Evolutionary conservation across 2,888 invertebrate genomes (phyloP).

Genomic region (Nymphalis urticae): DNA sequence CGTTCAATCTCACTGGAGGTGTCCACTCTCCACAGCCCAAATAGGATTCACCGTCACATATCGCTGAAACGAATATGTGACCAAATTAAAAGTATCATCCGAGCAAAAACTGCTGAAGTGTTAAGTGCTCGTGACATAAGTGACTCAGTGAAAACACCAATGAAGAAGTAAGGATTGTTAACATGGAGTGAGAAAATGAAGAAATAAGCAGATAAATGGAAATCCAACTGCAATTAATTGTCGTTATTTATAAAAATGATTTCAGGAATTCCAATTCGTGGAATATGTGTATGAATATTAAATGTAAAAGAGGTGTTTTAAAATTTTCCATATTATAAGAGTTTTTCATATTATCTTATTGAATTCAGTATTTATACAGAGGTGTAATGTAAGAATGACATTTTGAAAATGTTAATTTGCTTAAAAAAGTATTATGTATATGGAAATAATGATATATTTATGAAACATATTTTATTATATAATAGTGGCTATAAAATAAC

Average conservation of each 20-base stretch:
- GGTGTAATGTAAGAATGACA: not conserved
- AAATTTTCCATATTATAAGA: constrained; percentile 1
- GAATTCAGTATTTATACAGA: constrained; percentile 7
- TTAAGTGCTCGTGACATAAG: not conserved
- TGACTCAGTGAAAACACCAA: no score
- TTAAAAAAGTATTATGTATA: not conserved
- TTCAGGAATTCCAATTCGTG: not conserved
- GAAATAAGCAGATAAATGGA: no score
- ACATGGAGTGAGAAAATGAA: no score
- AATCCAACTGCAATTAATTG: no score
- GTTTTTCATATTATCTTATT: constrained; percentile 12
- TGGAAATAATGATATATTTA: constrained; percentile 6
- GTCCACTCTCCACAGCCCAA: constrained; percentile 76
- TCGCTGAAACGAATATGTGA: constrained; percentile 38
- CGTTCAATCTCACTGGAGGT: constrained; percentile 92
- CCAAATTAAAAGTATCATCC: not conserved
- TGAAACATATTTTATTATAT: constrained; percentile 6
- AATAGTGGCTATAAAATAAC: constrained; percentile 4
- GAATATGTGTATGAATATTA: not conserved
- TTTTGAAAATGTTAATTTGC: constrained; percentile 8
- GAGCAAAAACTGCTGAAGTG: not conserved
- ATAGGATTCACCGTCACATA: constrained; percentile 46
- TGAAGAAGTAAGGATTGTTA: not conserved
- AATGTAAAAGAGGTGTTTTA: not conserved
- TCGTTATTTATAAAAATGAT: constrained; percentile 1